Conservation (phyloP, 2,113 vertebrate genomes). For the Pelmatolapia mariae region DNA sequence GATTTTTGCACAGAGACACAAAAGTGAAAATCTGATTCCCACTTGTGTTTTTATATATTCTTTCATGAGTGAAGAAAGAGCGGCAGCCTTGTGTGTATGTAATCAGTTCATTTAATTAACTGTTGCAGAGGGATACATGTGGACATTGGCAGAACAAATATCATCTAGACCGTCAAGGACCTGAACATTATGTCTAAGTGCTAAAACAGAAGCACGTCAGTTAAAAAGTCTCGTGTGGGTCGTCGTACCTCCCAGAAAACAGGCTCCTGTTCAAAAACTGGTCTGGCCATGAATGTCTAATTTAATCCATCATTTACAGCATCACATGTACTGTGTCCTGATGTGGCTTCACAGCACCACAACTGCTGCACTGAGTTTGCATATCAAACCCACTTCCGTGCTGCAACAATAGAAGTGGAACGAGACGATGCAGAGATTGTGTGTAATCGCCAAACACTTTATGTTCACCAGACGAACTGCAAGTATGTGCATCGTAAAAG, state of each 20-base stretch:
- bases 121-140: background rate
- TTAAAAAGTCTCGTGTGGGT: background rate
- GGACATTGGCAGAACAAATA: background rate
- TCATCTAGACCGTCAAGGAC: background rate
- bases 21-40: background rate
- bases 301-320: background rate
- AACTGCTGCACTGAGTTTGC: background rate
- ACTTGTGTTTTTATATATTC: background rate
- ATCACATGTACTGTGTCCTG: background rate
- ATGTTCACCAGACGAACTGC: background rate
- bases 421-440: background rate
- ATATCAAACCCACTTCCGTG: background rate
- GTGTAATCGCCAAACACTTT: background rate
- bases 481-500: background rate
- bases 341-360: background rate
- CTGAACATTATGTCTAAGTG: background rate
- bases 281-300: background rate
- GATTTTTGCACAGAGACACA: background rate
- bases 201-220: background rate
- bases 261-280: background rate
- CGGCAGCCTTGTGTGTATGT: background rate
- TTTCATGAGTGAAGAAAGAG: background rate
- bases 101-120: background rate
- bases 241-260: background rate
- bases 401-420: background rate